phyloP scores from a whole-genome alignment of 2,113 vertebrate species.

The Ctenodactylus gundi region DNA sequence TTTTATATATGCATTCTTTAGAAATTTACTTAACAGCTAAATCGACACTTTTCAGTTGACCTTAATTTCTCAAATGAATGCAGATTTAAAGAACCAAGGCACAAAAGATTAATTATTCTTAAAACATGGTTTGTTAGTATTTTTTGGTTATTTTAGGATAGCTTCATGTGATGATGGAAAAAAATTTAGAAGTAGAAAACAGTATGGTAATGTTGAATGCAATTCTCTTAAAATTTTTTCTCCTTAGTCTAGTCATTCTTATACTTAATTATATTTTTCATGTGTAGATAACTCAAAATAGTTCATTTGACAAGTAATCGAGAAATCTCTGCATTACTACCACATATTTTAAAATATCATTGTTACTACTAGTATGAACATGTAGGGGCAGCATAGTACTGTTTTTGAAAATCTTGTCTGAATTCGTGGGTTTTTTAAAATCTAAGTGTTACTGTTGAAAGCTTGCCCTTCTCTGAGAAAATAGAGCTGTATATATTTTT shows the following conservation, averaged over 20 bases:
- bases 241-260: constrained; percentile 17
- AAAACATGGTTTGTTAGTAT: background rate
- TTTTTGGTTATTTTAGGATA: constrained; percentile 13
- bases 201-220: background rate
- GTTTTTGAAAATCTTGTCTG: constrained; percentile 51
- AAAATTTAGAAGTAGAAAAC: constrained; percentile 37
- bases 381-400: constrained; percentile 85
- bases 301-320: constrained; percentile 14
- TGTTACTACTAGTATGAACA: constrained; percentile 81
- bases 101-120: background rate
- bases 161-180: background rate
- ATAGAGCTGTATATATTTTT: background rate
- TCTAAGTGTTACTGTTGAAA: constrained; percentile 12
- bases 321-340: constrained; percentile 29
- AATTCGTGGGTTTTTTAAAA: constrained; percentile 12
- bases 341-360: constrained; percentile 47
- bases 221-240: constrained; percentile 36
- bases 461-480: background rate
- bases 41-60: background rate
- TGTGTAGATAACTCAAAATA: background rate
- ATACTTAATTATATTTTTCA: constrained; percentile 51
- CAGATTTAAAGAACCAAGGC: background rate
- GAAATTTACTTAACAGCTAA: background rate
- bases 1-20: background rate
- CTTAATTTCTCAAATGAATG: background rate